Evolutionary conservation across 2,888 invertebrate species (phyloP), one percentile per base, ranked within the genome.

Genomic region (Lomographa bimaculata): DNA sequence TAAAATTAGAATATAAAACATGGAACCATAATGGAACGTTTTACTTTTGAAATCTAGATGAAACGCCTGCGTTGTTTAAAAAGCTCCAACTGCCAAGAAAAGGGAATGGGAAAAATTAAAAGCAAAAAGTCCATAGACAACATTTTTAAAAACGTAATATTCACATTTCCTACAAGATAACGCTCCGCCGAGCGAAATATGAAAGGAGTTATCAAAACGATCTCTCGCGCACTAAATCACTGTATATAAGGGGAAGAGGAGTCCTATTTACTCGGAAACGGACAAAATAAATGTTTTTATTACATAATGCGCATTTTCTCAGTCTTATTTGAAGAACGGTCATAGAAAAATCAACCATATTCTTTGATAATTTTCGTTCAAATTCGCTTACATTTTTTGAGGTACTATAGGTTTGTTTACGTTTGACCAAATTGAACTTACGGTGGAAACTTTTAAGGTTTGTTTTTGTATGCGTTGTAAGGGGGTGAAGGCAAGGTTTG

Each of bases 281-380:
- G 78, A 79, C 82, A 82, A 85, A 87, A 89, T 85, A 87, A 86
- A 87, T 85, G 86, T 87, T 87, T 86, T 85, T 82, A 84, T 87
- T 87, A 87, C 86, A 87, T 86, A 85, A 84, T 80, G 74, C 81
- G 83, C 78, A 75, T 80, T 83, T 85, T 86, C 87, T 89, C 84
- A 66, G 74, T 81, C 78, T 78, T 77, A 75, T 77, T 76, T 71
- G 56, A 35, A 30, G 14, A 3, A 4, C 9, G 4, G 2, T 1
- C 34, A 50, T 18, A 23, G 38, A 20, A 69, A 74, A 76, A 54
- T 27, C 11, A 32, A 40, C 69, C 58, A 65, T 71, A 50, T 1
- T 0, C 0, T 2, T 4, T 9, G 37, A 16, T 27, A 10, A n/a
- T 61, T 72, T 79, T 18, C 54, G 63, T 54, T 56, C 47, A 56